These are phyloP conservation scores for Hypomecis atomaria DNA, from an alignment of 2,888 invertebrate species.

Conservation along the genomic window DNA sequence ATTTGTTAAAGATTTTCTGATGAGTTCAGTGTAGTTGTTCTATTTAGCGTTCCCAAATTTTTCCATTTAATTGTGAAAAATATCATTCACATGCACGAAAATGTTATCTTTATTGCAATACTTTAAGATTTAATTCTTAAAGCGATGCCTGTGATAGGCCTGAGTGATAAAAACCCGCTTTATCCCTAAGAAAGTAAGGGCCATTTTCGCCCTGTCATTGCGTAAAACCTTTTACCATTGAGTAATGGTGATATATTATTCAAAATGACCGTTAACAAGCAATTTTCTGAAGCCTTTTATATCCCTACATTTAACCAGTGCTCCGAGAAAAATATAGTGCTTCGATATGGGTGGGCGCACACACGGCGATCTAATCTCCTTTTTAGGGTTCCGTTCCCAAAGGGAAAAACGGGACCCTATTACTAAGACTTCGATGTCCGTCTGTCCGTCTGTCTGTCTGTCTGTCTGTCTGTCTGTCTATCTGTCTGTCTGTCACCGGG, in stretches of 20 bases:
- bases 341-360: constrained; percentile 26
- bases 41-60: no score
- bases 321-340: constrained; percentile 44
- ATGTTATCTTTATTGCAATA: no score
- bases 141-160: not conserved
- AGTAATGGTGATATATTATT: constrained; percentile 40
- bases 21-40: no score
- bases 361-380: constrained; percentile 24
- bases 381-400: no score
- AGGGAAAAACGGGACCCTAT: no score
- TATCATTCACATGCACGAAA: no score
- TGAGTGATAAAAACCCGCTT: constrained; percentile 1
- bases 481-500: no score
- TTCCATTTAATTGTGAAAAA: no score
- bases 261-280: constrained; percentile 45
- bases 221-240: constrained; percentile 19
- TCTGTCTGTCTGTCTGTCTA: no score
- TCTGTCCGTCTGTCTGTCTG: no score
- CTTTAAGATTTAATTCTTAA: not conserved
- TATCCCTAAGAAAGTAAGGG: not conserved
- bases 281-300: constrained; percentile 43
- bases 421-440: no score
- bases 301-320: constrained; percentile 35
- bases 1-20: no score
- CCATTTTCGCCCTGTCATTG: constrained; percentile 16